Base-by-base conservation (phyloP, 2,113 vertebrate genomes). In the Orthonyx spaldingii region DNA sequence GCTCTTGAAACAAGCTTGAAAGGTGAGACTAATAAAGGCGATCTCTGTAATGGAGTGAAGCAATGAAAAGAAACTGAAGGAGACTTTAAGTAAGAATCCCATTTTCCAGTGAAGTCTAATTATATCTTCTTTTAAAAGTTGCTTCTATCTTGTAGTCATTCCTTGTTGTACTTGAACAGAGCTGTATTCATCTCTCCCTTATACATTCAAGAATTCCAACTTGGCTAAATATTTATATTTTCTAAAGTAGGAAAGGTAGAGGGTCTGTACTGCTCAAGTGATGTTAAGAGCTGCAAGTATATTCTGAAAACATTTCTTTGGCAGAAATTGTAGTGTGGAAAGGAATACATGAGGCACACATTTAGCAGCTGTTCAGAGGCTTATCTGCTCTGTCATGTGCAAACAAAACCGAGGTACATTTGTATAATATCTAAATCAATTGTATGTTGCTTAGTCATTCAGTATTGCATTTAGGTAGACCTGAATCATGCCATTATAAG, bases 141-240 rank as follows among this genome's bases (percentile, higher is more conserved):
- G 7, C 1, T 65, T 47, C 4, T 42, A 76, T 50, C 18, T 60
- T 64, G 17, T 46, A 22, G 10, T 50, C 1, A 0, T 15, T 55
- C 13, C 8, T 15, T 44, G 8, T 22, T 72, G 28, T 11, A 55
- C 3, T 13, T 83, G 39, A 68, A 27, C 10, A 81, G 8, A 47
- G 1, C 5, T 57, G 8, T 3, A n/a, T 60, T 81, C 41, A 52
- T 24, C 33, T 16, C 16, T 41, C 11, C 22, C 27, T 11, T 41
- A 2, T n/a, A n/a, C 9, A 9, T 37, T 70, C 59, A 69, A n/a
- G 16, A 72, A 56, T n/a, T 84, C 37, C 14, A 55, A 46, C 80
- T 8, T 4, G 37, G 23, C 9, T 18, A 57, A 52, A 47, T 4
- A 10, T 47, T 41, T 41, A 21, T 26, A 28, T 78, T 79, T 74